These are phyloP conservation scores for Peromyscus attwateri DNA, from an alignment of 2,797 vertebrate species.

Conservation along the genomic window DNA sequence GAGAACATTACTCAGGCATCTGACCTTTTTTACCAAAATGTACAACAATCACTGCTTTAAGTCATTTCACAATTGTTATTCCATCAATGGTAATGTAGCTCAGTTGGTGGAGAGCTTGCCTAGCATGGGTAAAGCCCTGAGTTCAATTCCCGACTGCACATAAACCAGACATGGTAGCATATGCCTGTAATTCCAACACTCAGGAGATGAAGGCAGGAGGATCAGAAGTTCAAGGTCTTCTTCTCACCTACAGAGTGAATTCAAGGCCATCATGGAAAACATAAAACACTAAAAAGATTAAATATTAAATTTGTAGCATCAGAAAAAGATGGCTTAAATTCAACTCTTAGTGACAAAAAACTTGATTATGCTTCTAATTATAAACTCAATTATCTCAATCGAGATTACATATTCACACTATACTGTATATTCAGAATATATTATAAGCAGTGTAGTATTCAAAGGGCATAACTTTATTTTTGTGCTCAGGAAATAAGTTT, in stretches of 20 bases:
- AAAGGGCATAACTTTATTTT: slow-evolving; percentile 55
- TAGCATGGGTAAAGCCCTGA: not conserved
- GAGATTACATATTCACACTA: slow-evolving; percentile 48
- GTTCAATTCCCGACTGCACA: not conserved
- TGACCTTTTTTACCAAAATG: slow-evolving; percentile 61
- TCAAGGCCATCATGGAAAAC: not conserved
- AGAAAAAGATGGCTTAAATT: slow-evolving; percentile 45
- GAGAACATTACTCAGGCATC: not conserved
- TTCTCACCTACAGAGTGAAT: not conserved
- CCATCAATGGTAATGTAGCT: not conserved
- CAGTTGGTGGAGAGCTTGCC: not conserved
- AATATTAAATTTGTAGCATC: not conserved
- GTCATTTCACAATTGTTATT: slow-evolving; percentile 16
- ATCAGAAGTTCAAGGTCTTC: not conserved
- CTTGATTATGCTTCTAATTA: slow-evolving; percentile 61
- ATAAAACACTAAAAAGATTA: not conserved
- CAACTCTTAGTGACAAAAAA: slow-evolving; percentile 26
- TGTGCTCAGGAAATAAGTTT: slow-evolving; percentile 52
- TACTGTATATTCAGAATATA: slow-evolving; percentile 21
- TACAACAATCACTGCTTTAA: not conserved
- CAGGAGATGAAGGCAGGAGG: not conserved
- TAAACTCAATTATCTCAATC: slow-evolving; percentile 45
- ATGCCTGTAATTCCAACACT: not conserved
- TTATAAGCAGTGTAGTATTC: slow-evolving; percentile 38
- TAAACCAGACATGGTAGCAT: not conserved